Percentiles rank a stretch among this genome's conserved stretches.
phyloP scores from a whole-genome alignment of 1,140 invertebrate species.

The Ceratoteleas bidentatus region DNA sequence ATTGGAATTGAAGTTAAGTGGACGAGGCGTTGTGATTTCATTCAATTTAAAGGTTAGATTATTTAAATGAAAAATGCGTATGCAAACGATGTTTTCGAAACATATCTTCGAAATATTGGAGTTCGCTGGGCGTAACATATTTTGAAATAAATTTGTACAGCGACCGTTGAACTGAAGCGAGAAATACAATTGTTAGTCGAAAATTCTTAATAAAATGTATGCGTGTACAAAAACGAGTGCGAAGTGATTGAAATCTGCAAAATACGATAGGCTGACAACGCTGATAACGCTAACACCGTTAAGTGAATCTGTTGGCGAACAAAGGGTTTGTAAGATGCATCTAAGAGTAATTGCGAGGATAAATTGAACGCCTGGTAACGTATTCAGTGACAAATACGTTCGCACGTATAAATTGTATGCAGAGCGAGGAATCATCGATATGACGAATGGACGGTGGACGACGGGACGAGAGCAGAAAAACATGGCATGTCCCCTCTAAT shows the following conservation, averaged over 20 bases:
- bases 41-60: slow-evolving; percentile 36
- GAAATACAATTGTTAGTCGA: too few relatives aligned
- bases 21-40: slow-evolving; percentile 56
- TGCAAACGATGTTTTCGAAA: slow-evolving; percentile 10
- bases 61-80: slow-evolving; percentile 26
- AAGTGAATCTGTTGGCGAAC: too few relatives aligned
- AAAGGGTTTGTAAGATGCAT: not conserved
- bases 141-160: too few relatives aligned
- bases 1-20: slow-evolving; percentile 57
- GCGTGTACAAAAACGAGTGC: too few relatives aligned
- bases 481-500: slow-evolving; percentile 79
- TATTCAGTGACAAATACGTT: slow-evolving; percentile 44
- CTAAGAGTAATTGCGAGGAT: not conserved
- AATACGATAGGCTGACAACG: too few relatives aligned
- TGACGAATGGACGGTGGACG: slow-evolving; percentile 34
- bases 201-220: too few relatives aligned
- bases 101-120: too few relatives aligned
- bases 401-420: slow-evolving; percentile 42
- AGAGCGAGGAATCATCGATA: slow-evolving; percentile 55
- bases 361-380: slow-evolving; percentile 8
- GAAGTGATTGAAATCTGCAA: too few relatives aligned
- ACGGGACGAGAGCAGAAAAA: slow-evolving; percentile 45
- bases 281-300: too few relatives aligned
- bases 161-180: too few relatives aligned
- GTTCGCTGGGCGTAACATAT: too few relatives aligned